Conservation (phyloP, 1,140 invertebrate genomes). For the Asbolus verrucosus region DNA sequence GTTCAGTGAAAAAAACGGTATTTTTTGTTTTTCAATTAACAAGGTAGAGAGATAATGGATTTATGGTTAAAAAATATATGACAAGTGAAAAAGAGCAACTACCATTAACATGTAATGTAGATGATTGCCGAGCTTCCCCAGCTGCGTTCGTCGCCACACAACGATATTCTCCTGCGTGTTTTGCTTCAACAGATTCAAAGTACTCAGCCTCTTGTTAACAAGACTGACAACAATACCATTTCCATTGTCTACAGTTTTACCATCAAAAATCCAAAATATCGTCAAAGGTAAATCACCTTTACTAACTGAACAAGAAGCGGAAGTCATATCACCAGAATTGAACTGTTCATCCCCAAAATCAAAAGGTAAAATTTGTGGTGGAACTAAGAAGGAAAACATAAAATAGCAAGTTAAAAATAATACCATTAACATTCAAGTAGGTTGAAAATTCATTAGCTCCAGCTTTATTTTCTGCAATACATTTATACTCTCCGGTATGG, state of each 20-base stretch:
- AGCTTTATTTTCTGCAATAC: slow-evolving; percentile 72
- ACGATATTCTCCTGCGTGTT: slow-evolving; percentile 80
- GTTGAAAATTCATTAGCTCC: slow-evolving; percentile 72
- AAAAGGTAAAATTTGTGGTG: slow-evolving; percentile 72
- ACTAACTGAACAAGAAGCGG: slow-evolving; percentile 71
- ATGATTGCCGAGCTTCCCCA: slow-evolving; percentile 71
- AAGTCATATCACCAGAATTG: slow-evolving; percentile 73
- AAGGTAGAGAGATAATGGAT: too few relatives aligned
- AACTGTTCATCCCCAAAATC: slow-evolving; percentile 71
- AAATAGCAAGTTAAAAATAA: slow-evolving; percentile 31
- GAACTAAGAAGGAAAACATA: slow-evolving; percentile 69
- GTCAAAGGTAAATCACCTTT: slow-evolving; percentile 76
- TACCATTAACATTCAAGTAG: slow-evolving; percentile 74
- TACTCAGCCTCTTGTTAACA: slow-evolving; percentile 56
- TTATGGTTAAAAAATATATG: too few relatives aligned
- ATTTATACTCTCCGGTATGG: slow-evolving; percentile 75
- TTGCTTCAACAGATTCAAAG: slow-evolving; percentile 70
- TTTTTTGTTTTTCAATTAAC: too few relatives aligned
- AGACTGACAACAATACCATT: slow-evolving; percentile 55
- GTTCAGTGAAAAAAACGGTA: not conserved
- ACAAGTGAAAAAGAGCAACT: slow-evolving; percentile 47
- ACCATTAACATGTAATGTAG: slow-evolving; percentile 76
- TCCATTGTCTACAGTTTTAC: slow-evolving; percentile 58
- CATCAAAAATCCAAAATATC: slow-evolving; percentile 73
- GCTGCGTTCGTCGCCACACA: slow-evolving; percentile 76